phyloP scores from a whole-genome alignment of 2,888 invertebrate genomes.

The Himalopsyche japonica region DNA sequence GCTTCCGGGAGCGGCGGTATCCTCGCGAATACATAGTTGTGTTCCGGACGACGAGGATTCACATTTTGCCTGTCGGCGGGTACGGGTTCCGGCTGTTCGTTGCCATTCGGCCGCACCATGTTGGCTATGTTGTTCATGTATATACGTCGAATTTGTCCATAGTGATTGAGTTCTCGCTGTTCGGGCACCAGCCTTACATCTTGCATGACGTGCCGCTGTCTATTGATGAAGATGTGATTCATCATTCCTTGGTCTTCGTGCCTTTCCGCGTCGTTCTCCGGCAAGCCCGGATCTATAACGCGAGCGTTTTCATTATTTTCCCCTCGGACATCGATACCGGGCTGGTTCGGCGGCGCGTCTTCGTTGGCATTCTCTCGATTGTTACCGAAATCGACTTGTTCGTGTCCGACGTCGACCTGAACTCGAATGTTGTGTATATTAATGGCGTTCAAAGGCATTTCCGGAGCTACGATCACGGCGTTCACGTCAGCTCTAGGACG shows the following conservation, averaged over 20 bases:
- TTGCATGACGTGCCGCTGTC: background rate
- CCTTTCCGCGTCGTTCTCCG: background rate
- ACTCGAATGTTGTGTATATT: background rate
- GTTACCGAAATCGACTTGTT: background rate
- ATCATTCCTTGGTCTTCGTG: background rate
- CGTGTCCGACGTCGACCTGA: background rate
- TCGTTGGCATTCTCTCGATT: background rate
- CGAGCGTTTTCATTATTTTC: background rate
- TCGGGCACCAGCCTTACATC: background rate
- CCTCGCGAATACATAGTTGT: no score
- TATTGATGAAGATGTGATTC: background rate
- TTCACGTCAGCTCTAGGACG: slow-evolving; percentile 44
- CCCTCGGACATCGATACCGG: background rate
- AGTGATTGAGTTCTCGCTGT: background rate
- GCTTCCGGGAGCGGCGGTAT: no score
- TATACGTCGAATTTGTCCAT: background rate
- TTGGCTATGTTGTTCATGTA: background rate
- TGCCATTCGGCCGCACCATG: background rate
- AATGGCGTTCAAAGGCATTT: slow-evolving; percentile 2
- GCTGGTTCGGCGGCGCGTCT: background rate
- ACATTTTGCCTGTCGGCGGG: no score
- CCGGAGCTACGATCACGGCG: slow-evolving; percentile 39
- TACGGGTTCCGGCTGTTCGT: no score
- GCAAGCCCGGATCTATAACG: background rate
- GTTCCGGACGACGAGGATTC: no score